Conservation (phyloP, 2,113 vertebrate genomes). For the Pimephales promelas region DNA sequence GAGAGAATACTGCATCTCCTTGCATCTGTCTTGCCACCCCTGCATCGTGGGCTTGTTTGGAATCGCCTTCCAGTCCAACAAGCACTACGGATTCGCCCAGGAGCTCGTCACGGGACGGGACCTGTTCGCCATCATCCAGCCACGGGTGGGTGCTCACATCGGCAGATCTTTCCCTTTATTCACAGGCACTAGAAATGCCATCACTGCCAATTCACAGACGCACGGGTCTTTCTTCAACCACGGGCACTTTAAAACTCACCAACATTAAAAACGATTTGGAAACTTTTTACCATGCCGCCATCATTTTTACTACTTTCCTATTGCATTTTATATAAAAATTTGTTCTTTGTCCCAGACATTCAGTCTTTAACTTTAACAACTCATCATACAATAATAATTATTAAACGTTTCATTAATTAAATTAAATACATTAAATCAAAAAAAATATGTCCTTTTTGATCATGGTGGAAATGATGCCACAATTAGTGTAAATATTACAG, state of each 20-base stretch:
- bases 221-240: background rate
- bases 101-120: slow-evolving; percentile 88
- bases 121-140: slow-evolving; percentile 90
- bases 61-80: slow-evolving; percentile 87
- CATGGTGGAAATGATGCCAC: background rate
- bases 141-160: slow-evolving; percentile 76
- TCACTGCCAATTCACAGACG: background rate
- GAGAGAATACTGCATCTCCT: slow-evolving; percentile 90
- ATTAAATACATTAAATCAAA: too few species aligned
- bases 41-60: slow-evolving; percentile 88
- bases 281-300: background rate
- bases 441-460: background rate
- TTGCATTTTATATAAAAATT: background rate
- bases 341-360: background rate
- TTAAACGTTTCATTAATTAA: background rate
- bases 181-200: background rate
- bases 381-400: background rate
- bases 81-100: slow-evolving; percentile 89
- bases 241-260: background rate
- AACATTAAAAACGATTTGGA: background rate
- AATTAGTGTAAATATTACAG: too few species aligned
- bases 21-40: slow-evolving; percentile 85
- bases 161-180: background rate
- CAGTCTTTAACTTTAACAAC: background rate
- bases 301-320: background rate